Evolutionary conservation across 2,797 vertebrate genomes (phyloP), one percentile per base, ranked within the genome.

Genomic region (Cephalopachus bancanus): DNA sequence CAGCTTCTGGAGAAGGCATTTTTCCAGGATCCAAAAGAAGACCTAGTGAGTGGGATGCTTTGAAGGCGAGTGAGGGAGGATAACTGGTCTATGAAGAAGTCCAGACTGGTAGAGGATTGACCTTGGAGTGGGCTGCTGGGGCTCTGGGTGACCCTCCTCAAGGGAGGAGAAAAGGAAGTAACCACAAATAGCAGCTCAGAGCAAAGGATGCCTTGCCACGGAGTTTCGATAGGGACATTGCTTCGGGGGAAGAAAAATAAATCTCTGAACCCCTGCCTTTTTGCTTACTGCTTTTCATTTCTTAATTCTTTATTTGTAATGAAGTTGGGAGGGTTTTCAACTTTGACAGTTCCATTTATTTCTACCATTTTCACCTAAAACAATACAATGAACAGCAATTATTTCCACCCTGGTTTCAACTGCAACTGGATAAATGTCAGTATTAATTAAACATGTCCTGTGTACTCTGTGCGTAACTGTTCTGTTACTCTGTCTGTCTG

Each of bases 311-410:
- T 96, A 85, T 96, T 72, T 95, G 94, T 96, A 98, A 98, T 96
- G 96, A 98, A 98, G 96, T 97, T 0, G 15, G 92, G 97, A 97
- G 93, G 53, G 94, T 94, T 97, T 97, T 96, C 86, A 93, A 87
- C 75, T 97, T 97, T 98, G 98, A 98, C 96, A 97, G 96, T 98
- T 97, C 93, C 96, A 97, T 98, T 98, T 98, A 96, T 98, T 98
- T 98, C 85, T 87, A 91, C 93, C 85, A 78, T 97, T 98, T 98
- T 98, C 96, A 96, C 17, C 17, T 89, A 95, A 98, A 97, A 93
- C 78, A 96, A 93, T 97, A 91, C 94, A 97, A 97, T 0, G 74
- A 97, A 72, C 95, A 97, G 97, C 97, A 96, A 94, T 98, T 95
- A 97, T 96, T 98, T 98, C 97, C 93, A 97, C 96, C 96, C 69